Evolutionary conservation across 2,797 vertebrate genomes (phyloP).

Genomic region (Brachymystax lenok): DNA sequence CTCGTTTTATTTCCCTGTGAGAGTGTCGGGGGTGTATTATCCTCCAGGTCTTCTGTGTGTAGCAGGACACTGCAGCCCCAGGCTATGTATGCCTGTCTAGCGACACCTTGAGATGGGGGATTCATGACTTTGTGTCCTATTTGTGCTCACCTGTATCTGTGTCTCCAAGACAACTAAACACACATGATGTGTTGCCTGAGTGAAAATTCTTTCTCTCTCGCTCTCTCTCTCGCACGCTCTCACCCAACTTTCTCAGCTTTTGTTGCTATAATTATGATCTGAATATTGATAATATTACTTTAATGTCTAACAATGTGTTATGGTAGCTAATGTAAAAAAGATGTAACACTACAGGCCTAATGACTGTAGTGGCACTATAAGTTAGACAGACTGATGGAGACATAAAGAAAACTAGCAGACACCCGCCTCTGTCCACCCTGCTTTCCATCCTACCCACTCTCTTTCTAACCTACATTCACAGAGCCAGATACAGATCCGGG

Average conservation of each 20-base stretch:
- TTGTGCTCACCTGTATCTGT: slow-evolving; percentile 65
- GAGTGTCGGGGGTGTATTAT: too few relatives aligned
- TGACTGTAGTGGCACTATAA: too few relatives aligned
- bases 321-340: too few relatives aligned
- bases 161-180: slow-evolving; percentile 40
- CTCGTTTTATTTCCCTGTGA: too few relatives aligned
- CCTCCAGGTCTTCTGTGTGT: slow-evolving; percentile 7
- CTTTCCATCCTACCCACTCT: too few relatives aligned
- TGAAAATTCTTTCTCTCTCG: slow-evolving; percentile 21
- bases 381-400: neutral
- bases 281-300: too few relatives aligned
- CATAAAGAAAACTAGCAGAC: neutral
- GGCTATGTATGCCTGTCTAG: slow-evolving; percentile 17
- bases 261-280: neutral
- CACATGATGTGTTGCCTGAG: slow-evolving; percentile 13
- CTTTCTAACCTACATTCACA: neutral
- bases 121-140: slow-evolving; percentile 46
- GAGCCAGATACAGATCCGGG: neutral
- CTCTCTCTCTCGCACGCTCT: neutral
- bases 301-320: too few relatives aligned
- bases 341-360: too few relatives aligned
- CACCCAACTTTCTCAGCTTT: neutral
- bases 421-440: neutral
- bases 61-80: neutral
- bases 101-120: slow-evolving; percentile 38